Percentiles rank a stretch among this genome's conserved stretches.
phyloP scores from a whole-genome alignment of 2,797 vertebrate species.

The Micrastur ruficollis region DNA sequence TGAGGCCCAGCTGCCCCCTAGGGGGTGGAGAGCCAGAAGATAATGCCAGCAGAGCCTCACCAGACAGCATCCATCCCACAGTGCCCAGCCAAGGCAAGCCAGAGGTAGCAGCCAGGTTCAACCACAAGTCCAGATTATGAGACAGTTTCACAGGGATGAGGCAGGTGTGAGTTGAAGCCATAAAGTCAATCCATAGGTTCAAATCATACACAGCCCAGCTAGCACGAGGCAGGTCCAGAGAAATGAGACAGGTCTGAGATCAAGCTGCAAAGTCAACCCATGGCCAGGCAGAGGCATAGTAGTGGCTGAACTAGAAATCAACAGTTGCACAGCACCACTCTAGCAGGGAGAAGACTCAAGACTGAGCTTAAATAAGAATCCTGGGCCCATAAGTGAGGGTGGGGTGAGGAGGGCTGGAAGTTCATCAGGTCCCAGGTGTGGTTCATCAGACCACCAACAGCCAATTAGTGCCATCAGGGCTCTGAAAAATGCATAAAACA shows the following conservation, averaged over 20 bases:
- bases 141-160: not conserved
- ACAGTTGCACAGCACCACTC: not conserved
- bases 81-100: not conserved
- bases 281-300: accelerated
- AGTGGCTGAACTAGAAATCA: not conserved
- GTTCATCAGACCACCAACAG: not conserved
- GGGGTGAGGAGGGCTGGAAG: not conserved
- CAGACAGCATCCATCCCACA: too few relatives aligned
- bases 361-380: not conserved
- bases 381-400: not conserved
- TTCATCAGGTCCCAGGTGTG: not conserved
- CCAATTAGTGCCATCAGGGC: not conserved
- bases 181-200: not conserved
- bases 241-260: not conserved
- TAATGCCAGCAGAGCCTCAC: not conserved
- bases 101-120: not conserved
- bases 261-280: not conserved
- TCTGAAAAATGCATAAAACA: not conserved
- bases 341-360: not conserved
- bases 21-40: not conserved
- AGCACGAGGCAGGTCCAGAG: not conserved
- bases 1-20: not conserved
- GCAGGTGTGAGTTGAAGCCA: not conserved
- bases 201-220: not conserved
- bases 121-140: not conserved